Conservation (phyloP, 1,140 invertebrate genomes). For the Dryas iulia region DNA sequence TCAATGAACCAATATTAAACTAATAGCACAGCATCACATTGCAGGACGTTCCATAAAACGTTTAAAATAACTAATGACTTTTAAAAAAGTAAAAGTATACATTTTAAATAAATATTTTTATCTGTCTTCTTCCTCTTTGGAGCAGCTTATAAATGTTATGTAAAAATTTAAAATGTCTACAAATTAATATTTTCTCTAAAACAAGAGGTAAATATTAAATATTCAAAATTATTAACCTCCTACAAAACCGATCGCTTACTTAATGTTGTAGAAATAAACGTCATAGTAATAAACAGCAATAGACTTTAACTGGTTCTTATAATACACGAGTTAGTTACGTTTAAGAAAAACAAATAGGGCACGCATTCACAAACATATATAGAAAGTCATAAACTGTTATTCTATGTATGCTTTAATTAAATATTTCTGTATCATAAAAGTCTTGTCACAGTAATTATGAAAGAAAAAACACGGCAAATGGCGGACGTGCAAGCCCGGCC, state of each 20-base stretch:
- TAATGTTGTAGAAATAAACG: neutral
- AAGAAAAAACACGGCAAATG: slow-evolving; percentile 17
- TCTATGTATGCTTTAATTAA: slow-evolving; percentile 7
- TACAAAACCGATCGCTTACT: too few species aligned
- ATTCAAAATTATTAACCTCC: too few species aligned
- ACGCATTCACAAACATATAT: slow-evolving; percentile 2
- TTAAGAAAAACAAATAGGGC: neutral
- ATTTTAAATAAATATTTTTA: neutral
- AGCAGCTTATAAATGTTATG: too few species aligned
- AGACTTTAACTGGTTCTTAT: neutral
- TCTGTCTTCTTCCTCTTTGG: neutral
- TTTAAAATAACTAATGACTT: neutral
- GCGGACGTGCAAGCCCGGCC: slow-evolving; percentile 23
- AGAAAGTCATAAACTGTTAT: slow-evolving; percentile 5
- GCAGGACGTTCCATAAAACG: neutral
- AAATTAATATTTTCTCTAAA: too few species aligned
- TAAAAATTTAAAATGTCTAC: too few species aligned
- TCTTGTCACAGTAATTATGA: slow-evolving; percentile 11
- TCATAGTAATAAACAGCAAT: neutral
- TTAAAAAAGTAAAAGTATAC: neutral
- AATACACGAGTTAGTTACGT: neutral
- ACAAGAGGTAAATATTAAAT: too few species aligned
- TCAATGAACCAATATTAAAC: neutral
- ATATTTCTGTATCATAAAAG: slow-evolving; percentile 13
- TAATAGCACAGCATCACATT: neutral